Evolutionary conservation across 2,888 invertebrate genomes (phyloP).

Genomic region (Anorthoa munda): DNA sequence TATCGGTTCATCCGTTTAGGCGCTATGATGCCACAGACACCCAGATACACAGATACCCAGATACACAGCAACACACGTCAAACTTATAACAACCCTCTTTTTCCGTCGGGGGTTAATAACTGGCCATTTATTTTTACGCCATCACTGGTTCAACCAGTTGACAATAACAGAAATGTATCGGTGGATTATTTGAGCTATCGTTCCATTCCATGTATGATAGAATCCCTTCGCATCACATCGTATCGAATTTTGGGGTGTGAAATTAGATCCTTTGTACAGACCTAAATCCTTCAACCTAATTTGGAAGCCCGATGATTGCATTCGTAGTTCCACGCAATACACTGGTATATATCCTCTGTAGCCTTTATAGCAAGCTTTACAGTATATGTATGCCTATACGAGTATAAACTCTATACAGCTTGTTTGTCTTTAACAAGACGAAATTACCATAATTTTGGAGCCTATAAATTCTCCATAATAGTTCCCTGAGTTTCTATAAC

Average conservation of each 20-base stretch:
- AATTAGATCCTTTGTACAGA: slow-evolving; percentile 57
- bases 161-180: slow-evolving; percentile 1
- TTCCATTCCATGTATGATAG: slow-evolving; percentile 9
- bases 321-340: not conserved
- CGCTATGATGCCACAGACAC: no score
- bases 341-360: not conserved
- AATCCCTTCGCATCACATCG: slow-evolving; percentile 36
- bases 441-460: slow-evolving; percentile 63
- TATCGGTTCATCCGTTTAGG: no score
- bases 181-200: slow-evolving; percentile 24
- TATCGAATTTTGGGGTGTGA: slow-evolving; percentile 50
- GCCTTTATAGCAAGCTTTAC: not conserved
- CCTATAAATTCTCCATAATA: slow-evolving; percentile 60
- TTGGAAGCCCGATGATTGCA: slow-evolving; percentile 53
- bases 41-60: no score
- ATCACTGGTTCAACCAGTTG: not conserved
- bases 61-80: no score
- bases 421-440: slow-evolving; percentile 52
- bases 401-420: slow-evolving; percentile 5
- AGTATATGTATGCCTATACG: no score
- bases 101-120: no score
- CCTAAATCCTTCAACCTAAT: slow-evolving; percentile 51
- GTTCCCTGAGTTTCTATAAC: slow-evolving; percentile 62
- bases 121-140: not conserved
- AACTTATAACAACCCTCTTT: no score